Evolutionary conservation across 2,888 invertebrate genomes (phyloP).

Genomic region (Galeruca laticollis): DNA sequence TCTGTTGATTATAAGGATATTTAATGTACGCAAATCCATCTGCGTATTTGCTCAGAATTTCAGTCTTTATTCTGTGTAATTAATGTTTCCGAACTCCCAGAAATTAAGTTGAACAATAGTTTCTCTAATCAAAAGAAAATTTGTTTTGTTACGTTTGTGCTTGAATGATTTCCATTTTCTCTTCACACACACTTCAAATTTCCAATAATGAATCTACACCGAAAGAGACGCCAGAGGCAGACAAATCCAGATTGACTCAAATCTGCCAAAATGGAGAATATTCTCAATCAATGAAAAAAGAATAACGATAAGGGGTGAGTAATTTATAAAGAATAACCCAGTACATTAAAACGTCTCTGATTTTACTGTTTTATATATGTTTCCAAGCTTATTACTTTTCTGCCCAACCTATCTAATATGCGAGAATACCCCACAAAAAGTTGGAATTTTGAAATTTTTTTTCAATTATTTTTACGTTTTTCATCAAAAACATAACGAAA

Average conservation of each 20-base stretch:
- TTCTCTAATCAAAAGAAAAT: conserved; percentile 31
- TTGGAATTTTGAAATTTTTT: too few species aligned
- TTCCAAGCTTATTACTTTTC: too few species aligned
- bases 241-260: not conserved
- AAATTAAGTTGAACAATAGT: conserved; percentile 35
- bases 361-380: not conserved
- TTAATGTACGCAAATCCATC: conserved; percentile 25
- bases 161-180: conserved; percentile 22
- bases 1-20: not conserved
- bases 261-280: not conserved
- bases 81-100: conserved; percentile 29
- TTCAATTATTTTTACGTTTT: too few species aligned
- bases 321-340: not conserved
- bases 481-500: too few species aligned
- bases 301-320: not conserved
- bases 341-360: not conserved
- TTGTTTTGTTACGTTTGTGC: conserved; percentile 30
- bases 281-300: not conserved
- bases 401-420: too few species aligned
- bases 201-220: conserved; percentile 34
- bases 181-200: conserved; percentile 28
- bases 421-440: too few species aligned
- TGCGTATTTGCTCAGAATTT: conserved; percentile 28
- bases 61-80: conserved; percentile 24
- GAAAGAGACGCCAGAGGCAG: not conserved